phyloP scores from a whole-genome alignment of 2,113 vertebrate species.

The Clarias magur region DNA sequence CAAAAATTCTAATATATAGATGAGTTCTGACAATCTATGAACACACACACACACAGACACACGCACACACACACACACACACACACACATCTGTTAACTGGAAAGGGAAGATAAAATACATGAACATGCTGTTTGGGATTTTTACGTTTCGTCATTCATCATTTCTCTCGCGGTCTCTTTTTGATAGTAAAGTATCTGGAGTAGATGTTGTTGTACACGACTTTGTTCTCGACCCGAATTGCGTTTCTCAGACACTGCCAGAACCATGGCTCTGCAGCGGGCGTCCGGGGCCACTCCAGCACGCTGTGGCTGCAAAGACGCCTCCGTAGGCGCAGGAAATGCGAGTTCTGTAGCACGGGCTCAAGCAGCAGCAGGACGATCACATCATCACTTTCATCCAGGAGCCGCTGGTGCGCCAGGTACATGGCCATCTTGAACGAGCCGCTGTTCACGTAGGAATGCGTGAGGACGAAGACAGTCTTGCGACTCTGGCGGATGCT shows the following conservation, averaged over 20 bases:
- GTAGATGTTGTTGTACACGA: conserved; percentile 72
- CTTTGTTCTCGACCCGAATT: conserved; percentile 71
- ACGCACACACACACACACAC: no score
- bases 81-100: background rate
- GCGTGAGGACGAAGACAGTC: conserved; percentile 72
- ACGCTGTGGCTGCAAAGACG: conserved; percentile 78
- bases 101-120: background rate
- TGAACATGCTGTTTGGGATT: background rate
- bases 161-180: background rate
- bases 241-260: conserved; percentile 77
- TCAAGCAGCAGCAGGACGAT: conserved; percentile 82
- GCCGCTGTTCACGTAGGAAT: conserved; percentile 73
- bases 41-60: background rate
- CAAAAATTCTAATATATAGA: background rate
- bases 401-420: conserved; percentile 79
- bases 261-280: conserved; percentile 76
- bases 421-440: conserved; percentile 77
- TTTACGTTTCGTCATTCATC: background rate
- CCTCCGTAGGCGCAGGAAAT: conserved; percentile 77
- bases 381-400: conserved; percentile 77
- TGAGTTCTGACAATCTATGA: background rate
- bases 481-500: conserved; percentile 80
- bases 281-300: conserved; percentile 80
- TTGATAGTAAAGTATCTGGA: conserved; percentile 66
- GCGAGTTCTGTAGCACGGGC: conserved; percentile 79